Base-by-base conservation (phyloP, 2,888 invertebrate genomes). In the Asteroscopus sphinx region DNA sequence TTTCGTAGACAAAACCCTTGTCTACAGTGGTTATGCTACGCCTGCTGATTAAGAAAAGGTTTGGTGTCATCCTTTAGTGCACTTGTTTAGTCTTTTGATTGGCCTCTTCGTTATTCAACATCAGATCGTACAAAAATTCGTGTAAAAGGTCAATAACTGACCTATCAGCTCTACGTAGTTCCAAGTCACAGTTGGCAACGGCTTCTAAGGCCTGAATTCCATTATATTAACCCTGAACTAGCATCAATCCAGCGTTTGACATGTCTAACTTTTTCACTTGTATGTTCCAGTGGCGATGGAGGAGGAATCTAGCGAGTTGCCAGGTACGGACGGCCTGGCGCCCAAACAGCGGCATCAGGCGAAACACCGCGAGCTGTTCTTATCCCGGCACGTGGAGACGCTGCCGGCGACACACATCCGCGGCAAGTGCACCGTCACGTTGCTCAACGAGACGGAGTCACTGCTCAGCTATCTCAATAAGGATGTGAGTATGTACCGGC, bases 371-470 rank as follows among this genome's bases (percentile, higher is more conserved):
- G 99, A 99, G 95, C 95, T 99, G 86, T 99, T 99, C 95, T 96
- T 99, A 75, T 99, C 99, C 45, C 96, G 99, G 80, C 98, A 98
- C 95, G 98, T 99, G 83, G 99, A 99, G 94, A 99, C 99, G 60
- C 95, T 99, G 91, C 99, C 99, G 63, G 99, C 99, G 77, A 99
- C 99, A 64, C 98, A 99, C 95, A 99, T 99, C 85, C 96, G 99
- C 88, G 99, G 99, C 92, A 99, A 99, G 96, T 99, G 99, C 95
- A 97, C 98, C 80, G 99, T 99, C 82, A 99, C 99, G 78, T 96
- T 99, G 82, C 97, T 99, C 94, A 99, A 99, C 95, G 99, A 99
- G 95, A 99, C 99, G 57, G 99, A 99, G 95, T 98, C 98, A 77
- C 96, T 99, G 85, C 96, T 97, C 88, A 98, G 98, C 92, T 99